Evolutionary conservation across 2,888 invertebrate genomes (phyloP).

Genomic region (Volucella bombylans): DNA sequence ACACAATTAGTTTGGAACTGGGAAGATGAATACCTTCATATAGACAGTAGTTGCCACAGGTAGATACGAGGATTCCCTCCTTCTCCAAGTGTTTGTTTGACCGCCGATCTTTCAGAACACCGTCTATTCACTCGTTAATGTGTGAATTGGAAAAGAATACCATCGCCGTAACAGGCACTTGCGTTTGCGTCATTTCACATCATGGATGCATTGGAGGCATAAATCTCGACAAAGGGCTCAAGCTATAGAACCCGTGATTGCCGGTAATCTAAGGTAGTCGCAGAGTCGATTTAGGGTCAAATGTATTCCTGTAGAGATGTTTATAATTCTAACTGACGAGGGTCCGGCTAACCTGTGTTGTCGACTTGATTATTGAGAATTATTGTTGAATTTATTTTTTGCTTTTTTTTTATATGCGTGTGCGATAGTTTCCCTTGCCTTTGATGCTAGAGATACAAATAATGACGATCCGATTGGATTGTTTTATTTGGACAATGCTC

Average conservation of each 20-base stretch:
- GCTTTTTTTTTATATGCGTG: not conserved
- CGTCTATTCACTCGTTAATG: not conserved
- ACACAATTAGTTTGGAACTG: constrained; percentile 41
- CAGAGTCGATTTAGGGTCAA: constrained; percentile 19
- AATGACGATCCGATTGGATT: too few species aligned
- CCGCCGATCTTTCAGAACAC: constrained; percentile 40
- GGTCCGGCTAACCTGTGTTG: constrained; percentile 17
- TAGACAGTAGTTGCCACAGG: not conserved
- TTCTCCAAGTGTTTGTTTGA: not conserved
- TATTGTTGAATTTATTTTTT: constrained; percentile 1
- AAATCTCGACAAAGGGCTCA: constrained; percentile 40
- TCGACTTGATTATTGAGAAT: constrained; percentile 18
- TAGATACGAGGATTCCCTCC: constrained; percentile 6
- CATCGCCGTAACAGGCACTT: constrained; percentile 8
- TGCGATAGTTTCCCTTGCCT: too few species aligned
- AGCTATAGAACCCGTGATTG: constrained; percentile 23
- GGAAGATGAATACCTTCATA: constrained; percentile 1
- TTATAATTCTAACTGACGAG: constrained; percentile 37
- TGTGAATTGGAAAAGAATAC: constrained; percentile 31
- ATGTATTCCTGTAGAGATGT: constrained; percentile 1
- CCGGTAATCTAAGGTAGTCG: constrained; percentile 19
- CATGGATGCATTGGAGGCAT: constrained; percentile 16
- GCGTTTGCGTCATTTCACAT: constrained; percentile 33
- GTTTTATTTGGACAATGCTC: too few species aligned
- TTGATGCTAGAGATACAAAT: too few species aligned